Evolutionary conservation across 2,888 invertebrate genomes (phyloP).

Genomic region (Acholoe squamosa): DNA sequence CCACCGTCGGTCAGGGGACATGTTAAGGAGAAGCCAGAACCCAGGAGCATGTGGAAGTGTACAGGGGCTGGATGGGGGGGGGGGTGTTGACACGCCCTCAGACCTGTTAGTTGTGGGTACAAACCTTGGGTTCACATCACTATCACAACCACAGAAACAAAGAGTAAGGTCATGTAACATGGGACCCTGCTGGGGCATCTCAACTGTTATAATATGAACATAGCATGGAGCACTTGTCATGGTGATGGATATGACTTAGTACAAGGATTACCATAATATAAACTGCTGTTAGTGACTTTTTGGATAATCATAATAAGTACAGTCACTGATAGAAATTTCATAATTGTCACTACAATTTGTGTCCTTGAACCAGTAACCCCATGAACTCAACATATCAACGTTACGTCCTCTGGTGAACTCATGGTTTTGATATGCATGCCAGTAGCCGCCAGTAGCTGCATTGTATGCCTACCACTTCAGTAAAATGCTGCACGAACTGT

Average conservation of each 20-base stretch:
- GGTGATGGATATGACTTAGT: no score
- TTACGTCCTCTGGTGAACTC: no score
- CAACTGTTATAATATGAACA: background rate
- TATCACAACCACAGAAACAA: background rate
- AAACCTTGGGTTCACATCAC: no score
- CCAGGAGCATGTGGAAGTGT: background rate
- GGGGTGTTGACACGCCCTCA: slow-evolving; percentile 17
- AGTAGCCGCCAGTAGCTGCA: no score
- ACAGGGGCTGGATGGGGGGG: background rate
- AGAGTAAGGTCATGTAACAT: background rate
- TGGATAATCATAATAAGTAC: background rate
- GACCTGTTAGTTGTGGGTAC: background rate
- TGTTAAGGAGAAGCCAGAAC: background rate
- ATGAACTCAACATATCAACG: no score
- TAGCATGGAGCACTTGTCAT: no score
- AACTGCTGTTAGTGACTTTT: background rate
- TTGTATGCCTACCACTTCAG: no score
- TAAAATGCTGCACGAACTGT: no score
- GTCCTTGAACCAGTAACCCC: no score
- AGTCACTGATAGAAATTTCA: background rate
- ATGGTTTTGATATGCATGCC: no score
- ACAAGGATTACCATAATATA: background rate
- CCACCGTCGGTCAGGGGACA: slow-evolving; percentile 5
- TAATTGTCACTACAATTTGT: no score
- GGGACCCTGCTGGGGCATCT: background rate